A percentile compares a stretch with the other conserved stretches of the same genome.
Evolutionary conservation across 35 echinoderm and acorn worm species (phyloP).

Genomic region (Ophiothrix spiculata): DNA sequence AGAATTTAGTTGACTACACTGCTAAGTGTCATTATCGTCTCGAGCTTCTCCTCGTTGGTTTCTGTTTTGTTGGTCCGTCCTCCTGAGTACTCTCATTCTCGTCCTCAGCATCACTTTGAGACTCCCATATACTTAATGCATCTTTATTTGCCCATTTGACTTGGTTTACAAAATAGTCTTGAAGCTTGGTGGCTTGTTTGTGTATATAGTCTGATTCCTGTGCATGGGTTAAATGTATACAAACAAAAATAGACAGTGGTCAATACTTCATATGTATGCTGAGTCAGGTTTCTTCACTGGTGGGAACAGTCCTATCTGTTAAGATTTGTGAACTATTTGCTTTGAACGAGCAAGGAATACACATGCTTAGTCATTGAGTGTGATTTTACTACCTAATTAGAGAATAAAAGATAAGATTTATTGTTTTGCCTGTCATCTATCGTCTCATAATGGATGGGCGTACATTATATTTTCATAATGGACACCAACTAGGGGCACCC

Average conservation of each 20-base stretch:
- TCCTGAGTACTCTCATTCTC: not conserved
- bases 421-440: too few species aligned
- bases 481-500: too few species aligned
- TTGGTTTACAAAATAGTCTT: conserved; percentile 43
- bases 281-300: not conserved
- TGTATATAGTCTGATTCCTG: conserved; percentile 31
- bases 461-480: too few species aligned
- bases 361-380: too few species aligned
- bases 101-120: not conserved
- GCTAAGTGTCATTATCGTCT: not conserved
- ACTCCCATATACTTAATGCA: conserved; percentile 18
- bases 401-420: too few species aligned
- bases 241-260: too few species aligned
- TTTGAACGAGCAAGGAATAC: too few species aligned
- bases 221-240: not conserved
- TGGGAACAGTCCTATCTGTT: too few species aligned
- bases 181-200: conserved; percentile 30
- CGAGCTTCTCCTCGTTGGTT: not conserved
- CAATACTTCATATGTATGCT: not conserved
- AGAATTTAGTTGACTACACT: too few species aligned
- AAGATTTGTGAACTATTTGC: too few species aligned
- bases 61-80: not conserved
- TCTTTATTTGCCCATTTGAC: conserved; percentile 38
- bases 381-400: too few species aligned
- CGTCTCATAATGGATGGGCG: too few species aligned